A percentile compares a stretch with the other conserved stretches of the same genome.
Conservation (phyloP, 2,888 invertebrate species). For the Acrocera orbiculus region DNA sequence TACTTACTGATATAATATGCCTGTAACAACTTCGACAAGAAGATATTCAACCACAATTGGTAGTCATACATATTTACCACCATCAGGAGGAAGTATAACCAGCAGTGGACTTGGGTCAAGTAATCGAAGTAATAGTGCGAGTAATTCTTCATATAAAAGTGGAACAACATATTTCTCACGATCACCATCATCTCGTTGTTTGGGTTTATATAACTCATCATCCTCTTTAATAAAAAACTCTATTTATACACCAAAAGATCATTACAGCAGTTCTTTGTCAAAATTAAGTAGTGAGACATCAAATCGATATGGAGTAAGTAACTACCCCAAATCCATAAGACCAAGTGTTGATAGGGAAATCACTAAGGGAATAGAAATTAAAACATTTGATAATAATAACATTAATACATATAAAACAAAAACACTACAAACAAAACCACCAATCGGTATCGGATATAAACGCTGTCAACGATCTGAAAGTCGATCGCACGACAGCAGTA, state of each 20-base stretch:
- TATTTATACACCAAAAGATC: neutral
- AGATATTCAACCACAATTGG: conserved; percentile 21
- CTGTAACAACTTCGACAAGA: conserved; percentile 30
- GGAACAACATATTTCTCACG: neutral
- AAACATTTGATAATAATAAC: conserved; percentile 10
- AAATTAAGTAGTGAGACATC: conserved; percentile 16
- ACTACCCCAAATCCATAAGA: conserved; percentile 10
- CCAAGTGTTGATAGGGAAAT: conserved; percentile 12
- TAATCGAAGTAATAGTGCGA: conserved; percentile 2
- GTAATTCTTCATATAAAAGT: neutral
- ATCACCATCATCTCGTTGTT: conserved; percentile 8
- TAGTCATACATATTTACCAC: conserved; percentile 28
- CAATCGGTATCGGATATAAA: conserved; percentile 1
- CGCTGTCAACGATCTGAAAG: neutral
- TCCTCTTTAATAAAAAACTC: conserved; percentile 3
- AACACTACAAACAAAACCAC: conserved; percentile 11
- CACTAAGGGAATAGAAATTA: conserved; percentile 5
- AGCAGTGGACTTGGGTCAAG: too few relatives aligned
- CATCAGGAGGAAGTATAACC: conserved; percentile 21
- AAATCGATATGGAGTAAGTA: conserved; percentile 32
- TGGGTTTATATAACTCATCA: conserved; percentile 19
- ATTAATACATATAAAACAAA: conserved; percentile 8
- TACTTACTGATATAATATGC: conserved; percentile 29
- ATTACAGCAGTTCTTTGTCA: conserved; percentile 8
- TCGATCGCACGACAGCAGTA: too few relatives aligned